Percentiles rank a stretch among this genome's conserved stretches.
phyloP scores from a whole-genome alignment of 2,113 vertebrate genomes.

The Glaucomys volans region DNA sequence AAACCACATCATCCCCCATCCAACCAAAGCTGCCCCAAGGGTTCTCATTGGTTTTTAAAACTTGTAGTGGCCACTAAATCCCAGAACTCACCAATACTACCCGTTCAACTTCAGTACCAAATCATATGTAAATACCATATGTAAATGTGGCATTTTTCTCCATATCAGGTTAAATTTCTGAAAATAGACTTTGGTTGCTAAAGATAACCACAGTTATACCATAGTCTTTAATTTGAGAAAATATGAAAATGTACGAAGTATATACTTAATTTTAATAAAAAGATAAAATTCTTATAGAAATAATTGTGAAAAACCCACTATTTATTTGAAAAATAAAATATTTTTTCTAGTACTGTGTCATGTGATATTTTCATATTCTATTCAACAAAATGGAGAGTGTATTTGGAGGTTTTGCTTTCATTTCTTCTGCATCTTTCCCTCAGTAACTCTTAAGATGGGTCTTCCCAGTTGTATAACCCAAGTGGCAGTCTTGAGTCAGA shows the following conservation, averaged over 20 bases:
- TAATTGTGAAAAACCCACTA: constrained; percentile 56
- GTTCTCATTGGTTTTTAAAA: neutral
- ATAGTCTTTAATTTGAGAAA: constrained; percentile 53
- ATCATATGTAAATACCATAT: too few relatives aligned
- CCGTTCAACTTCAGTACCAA: neutral
- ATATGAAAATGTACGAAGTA: constrained; percentile 43
- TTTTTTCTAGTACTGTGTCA: constrained; percentile 44
- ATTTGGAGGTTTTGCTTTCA: constrained; percentile 5
- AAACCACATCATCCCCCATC: neutral
- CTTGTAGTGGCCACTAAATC: neutral
- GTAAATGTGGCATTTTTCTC: too few relatives aligned
- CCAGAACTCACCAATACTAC: neutral
- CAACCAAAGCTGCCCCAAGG: neutral
- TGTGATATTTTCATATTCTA: constrained; percentile 43
- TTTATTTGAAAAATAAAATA: constrained; percentile 71
- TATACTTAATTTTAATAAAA: constrained; percentile 54
- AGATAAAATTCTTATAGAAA: constrained; percentile 62
- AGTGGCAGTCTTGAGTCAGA: neutral
- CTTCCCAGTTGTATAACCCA: neutral
- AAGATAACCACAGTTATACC: constrained; percentile 29
- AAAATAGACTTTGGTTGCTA: constrained; percentile 43
- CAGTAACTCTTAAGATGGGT: neutral
- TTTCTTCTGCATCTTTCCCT: neutral
- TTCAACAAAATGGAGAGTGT: constrained; percentile 4
- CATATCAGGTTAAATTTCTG: constrained; percentile 3